These are phyloP conservation scores for Anthopleura xanthogrammica DNA, from an alignment of 92 coral and sea anemone genomes.

Conservation along the genomic window DNA sequence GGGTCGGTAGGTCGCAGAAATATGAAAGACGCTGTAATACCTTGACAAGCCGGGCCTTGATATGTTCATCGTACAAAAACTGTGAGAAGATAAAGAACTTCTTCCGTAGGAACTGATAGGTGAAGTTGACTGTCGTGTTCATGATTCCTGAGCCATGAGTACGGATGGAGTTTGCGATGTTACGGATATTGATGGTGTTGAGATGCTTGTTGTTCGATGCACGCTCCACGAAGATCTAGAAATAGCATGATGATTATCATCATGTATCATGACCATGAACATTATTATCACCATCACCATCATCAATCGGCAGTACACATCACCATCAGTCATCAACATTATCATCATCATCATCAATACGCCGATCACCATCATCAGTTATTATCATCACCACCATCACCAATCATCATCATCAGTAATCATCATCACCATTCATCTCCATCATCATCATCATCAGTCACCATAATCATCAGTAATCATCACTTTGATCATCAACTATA, in stretches of 20 bases:
- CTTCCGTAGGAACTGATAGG: conserved; percentile 96
- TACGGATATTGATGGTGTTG: conserved; percentile 97
- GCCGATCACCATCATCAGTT: no score
- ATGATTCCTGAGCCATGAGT: conserved; percentile 98
- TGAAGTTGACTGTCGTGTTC: conserved; percentile 98
- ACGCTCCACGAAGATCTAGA: conserved; percentile 92
- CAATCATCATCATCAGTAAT: no score
- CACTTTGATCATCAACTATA: neutral
- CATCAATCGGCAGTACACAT: neutral
- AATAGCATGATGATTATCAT: neutral
- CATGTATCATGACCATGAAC: neutral
- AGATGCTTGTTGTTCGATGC: conserved; percentile 97
- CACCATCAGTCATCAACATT: no score
- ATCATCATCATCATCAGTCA: neutral
- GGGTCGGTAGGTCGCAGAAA: no score
- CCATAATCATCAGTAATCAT: neutral
- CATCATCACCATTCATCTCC: no score
- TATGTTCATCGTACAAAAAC: conserved; percentile 97
- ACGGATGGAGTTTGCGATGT: conserved; percentile 98
- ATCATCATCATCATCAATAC: neutral
- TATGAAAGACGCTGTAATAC: conserved; percentile 17
- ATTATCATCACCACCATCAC: no score
- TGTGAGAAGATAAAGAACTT: conserved; percentile 98
- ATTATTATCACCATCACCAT: neutral
- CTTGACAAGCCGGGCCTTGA: conserved; percentile 95